phyloP scores from a whole-genome alignment of 64 coral and sea anemone genomes.

The Pocillopora damicornis region DNA sequence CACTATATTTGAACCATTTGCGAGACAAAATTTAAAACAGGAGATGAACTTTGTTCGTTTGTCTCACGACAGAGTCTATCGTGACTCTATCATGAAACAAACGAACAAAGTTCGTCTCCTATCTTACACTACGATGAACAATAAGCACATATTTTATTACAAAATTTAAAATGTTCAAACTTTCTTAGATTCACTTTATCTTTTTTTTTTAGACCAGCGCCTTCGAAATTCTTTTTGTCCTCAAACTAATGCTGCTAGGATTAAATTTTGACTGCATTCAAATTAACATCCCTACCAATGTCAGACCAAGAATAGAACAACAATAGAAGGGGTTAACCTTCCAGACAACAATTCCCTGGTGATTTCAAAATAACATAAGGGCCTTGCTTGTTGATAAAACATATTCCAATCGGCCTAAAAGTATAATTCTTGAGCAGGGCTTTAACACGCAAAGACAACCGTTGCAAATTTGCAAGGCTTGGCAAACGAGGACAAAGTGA shows the following conservation, averaged over 20 bases:
- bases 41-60: too few relatives aligned
- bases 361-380: background rate
- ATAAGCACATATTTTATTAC: too few relatives aligned
- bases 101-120: too few relatives aligned
- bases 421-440: background rate
- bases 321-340: constrained; percentile 9
- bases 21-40: too few relatives aligned
- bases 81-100: too few relatives aligned
- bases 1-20: too few relatives aligned
- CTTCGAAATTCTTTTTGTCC: background rate
- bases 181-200: background rate
- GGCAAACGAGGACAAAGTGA: background rate
- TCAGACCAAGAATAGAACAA: too few relatives aligned
- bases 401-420: background rate
- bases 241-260: background rate
- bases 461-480: background rate
- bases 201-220: background rate
- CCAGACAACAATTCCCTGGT: background rate
- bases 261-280: background rate
- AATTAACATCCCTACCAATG: background rate
- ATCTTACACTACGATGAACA: too few relatives aligned
- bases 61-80: too few relatives aligned
- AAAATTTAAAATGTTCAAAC: background rate
- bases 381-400: background rate
- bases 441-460: background rate